Percentiles rank a stretch among this genome's conserved stretches.
These are phyloP conservation scores for Nixonia krombeini DNA, from an alignment of 1,140 invertebrate genomes.

Conservation along the genomic window DNA sequence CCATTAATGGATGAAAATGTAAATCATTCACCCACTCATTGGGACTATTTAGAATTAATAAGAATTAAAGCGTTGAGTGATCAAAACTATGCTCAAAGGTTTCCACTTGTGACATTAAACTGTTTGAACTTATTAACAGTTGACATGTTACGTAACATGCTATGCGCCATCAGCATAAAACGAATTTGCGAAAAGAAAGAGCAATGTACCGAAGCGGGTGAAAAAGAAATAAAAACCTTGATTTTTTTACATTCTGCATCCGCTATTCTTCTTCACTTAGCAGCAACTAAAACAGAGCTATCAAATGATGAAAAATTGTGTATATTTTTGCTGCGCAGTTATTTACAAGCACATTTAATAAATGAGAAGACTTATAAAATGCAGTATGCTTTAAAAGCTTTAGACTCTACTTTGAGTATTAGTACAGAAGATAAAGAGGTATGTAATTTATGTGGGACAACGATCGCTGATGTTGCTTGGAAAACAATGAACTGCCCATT, in stretches of 20 bases:
- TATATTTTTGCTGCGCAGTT: slow-evolving; percentile 53
- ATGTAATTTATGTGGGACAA: slow-evolving; percentile 56
- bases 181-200: slow-evolving; percentile 53
- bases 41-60: slow-evolving; percentile 65
- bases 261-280: slow-evolving; percentile 43
- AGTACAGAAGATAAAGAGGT: slow-evolving; percentile 36
- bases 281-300: slow-evolving; percentile 16
- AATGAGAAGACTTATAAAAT: slow-evolving; percentile 40
- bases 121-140: slow-evolving; percentile 52
- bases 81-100: slow-evolving; percentile 9
- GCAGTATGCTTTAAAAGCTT: slow-evolving; percentile 25
- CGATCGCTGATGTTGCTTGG: slow-evolving; percentile 55
- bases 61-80: slow-evolving; percentile 55
- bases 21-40: slow-evolving; percentile 40
- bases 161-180: no score
- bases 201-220: slow-evolving; percentile 36
- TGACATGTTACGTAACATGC: slow-evolving; percentile 49
- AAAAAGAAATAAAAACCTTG: slow-evolving; percentile 56
- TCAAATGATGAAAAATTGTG: slow-evolving; percentile 42
- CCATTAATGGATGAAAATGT: slow-evolving; percentile 2
- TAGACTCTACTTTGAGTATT: slow-evolving; percentile 31
- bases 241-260: slow-evolving; percentile 58
- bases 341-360: slow-evolving; percentile 60
- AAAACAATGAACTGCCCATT: slow-evolving; percentile 46
- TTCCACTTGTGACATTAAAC: slow-evolving; percentile 36